These are phyloP conservation scores for Galemys pyrenaicus DNA, from an alignment of 2,113 vertebrate species.

Conservation along the genomic window DNA sequence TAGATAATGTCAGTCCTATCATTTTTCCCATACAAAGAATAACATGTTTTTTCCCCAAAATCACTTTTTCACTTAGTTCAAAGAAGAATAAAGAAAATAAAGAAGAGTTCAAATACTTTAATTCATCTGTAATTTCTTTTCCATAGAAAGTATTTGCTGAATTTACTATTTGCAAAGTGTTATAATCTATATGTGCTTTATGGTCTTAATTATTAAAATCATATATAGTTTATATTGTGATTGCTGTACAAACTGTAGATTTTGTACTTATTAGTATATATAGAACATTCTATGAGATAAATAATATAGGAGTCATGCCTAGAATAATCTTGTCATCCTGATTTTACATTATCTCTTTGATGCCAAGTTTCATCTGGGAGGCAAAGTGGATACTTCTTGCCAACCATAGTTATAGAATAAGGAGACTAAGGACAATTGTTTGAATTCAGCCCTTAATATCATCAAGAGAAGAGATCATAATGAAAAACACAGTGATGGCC, in stretches of 20 bases:
- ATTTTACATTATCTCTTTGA: not conserved
- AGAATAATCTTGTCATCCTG: not conserved
- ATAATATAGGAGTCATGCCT: not conserved
- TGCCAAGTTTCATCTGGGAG: not conserved
- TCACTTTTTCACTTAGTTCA: not conserved
- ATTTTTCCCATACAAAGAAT: not conserved
- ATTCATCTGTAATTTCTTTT: not conserved
- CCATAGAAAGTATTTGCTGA: not conserved
- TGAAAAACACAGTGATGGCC: accelerated
- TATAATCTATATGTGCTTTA: not conserved
- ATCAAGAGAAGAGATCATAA: not conserved
- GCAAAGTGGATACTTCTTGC: not conserved
- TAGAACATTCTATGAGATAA: not conserved
- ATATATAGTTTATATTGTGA: not conserved
- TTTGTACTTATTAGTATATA: not conserved
- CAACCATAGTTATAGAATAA: not conserved
- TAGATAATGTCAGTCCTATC: not conserved
- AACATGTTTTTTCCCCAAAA: not conserved
- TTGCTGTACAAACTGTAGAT: not conserved
- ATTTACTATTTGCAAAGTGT: not conserved
- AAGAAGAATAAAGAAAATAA: too few species aligned
- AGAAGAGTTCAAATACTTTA: not conserved
- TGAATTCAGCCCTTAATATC: not conserved
- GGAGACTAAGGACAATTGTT: accelerated
- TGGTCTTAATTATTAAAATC: not conserved